Evolutionary conservation across 2,888 invertebrate species (phyloP).

Genomic region (Mimachlamys varia): DNA sequence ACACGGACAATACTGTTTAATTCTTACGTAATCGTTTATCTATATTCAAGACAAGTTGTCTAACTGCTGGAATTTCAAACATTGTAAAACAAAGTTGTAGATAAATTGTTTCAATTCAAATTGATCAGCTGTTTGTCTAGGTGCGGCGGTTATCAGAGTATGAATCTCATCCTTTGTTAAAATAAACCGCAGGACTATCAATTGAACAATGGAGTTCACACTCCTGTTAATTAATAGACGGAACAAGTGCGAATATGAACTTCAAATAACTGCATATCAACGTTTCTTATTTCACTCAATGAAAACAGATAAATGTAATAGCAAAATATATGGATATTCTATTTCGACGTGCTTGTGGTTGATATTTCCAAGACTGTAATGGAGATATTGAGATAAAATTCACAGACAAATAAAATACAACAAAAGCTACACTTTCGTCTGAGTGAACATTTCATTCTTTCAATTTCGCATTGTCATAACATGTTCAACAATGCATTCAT

Average conservation of each 20-base stretch:
- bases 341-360: neutral
- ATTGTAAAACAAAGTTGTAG: slow-evolving; percentile 7
- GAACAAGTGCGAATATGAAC: neutral
- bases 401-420: neutral
- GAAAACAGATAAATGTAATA: neutral
- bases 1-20: neutral
- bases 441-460: neutral
- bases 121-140: neutral
- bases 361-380: neutral
- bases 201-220: neutral
- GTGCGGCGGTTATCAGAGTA: neutral
- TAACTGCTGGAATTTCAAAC: neutral
- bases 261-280: neutral
- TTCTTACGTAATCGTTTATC: slow-evolving; percentile 19
- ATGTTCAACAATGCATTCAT: too few relatives aligned
- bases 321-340: too few relatives aligned
- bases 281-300: neutral
- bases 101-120: neutral
- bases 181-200: neutral
- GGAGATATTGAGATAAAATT: neutral
- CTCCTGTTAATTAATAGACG: neutral
- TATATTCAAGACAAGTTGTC: neutral
- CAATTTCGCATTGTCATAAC: neutral
- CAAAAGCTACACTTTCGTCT: neutral
- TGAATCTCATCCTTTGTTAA: neutral